Evolutionary conservation across 1,140 invertebrate genomes (phyloP).

Genomic region (Oryzaephilus surinamensis): DNA sequence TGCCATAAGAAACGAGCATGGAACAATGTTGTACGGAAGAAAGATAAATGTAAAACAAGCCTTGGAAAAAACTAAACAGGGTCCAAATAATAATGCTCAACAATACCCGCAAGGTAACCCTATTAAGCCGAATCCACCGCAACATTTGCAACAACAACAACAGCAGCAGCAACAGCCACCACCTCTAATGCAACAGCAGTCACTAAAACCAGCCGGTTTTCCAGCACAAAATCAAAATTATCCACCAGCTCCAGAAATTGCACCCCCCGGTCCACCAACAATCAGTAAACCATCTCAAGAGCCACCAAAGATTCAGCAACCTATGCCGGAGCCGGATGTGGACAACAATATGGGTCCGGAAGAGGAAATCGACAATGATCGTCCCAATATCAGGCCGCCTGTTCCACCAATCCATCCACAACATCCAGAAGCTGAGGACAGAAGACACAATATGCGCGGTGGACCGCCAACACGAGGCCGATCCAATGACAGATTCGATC

Average conservation of each 20-base stretch:
- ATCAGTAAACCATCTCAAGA: constrained; percentile 16
- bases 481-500: constrained; percentile 9
- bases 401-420: constrained; percentile 2
- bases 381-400: constrained; percentile 14
- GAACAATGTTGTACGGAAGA: constrained; percentile 57
- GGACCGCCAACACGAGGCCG: constrained; percentile 3
- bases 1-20: constrained; percentile 60
- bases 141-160: constrained; percentile 1
- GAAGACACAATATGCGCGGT: constrained; percentile 6
- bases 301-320: constrained; percentile 9
- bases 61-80: constrained; percentile 23
- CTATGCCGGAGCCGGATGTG: too few relatives aligned
- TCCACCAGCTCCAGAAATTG: constrained; percentile 1
- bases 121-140: constrained; percentile 1
- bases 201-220: constrained; percentile 1
- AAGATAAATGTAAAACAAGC: constrained; percentile 48
- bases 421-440: constrained; percentile 1
- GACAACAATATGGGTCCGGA: too few relatives aligned
- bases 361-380: constrained; percentile 11
- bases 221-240: constrained; percentile 5
- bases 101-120: constrained; percentile 8
- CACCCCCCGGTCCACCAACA: neutral
- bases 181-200: neutral
- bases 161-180: constrained; percentile 5
- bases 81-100: neutral